Percentiles rank a stretch among this genome's conserved stretches.
These are phyloP conservation scores for Taurulus bubalis DNA, from an alignment of 2,113 vertebrate species.

Conservation along the genomic window DNA sequence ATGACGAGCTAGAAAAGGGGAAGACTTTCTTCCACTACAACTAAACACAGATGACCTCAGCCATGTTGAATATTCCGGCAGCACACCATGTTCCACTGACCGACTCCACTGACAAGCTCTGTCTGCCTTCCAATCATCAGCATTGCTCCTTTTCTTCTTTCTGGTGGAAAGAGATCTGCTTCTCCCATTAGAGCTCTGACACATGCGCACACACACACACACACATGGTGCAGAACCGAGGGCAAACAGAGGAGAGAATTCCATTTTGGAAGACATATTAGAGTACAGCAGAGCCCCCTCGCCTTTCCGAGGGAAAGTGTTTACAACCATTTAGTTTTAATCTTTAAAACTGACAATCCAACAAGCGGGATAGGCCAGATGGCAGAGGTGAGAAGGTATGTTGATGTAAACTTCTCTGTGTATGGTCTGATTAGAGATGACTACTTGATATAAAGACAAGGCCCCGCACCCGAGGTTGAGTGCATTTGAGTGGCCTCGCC, in stretches of 20 bases:
- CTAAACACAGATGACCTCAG: constrained; percentile 50
- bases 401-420: background rate
- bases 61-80: constrained; percentile 41
- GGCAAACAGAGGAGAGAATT: constrained; percentile 23
- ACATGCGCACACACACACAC: constrained; percentile 21
- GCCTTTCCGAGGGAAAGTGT: background rate
- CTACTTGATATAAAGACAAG: background rate
- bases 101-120: background rate
- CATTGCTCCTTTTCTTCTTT: constrained; percentile 32
- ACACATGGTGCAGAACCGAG: constrained; percentile 39
- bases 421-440: background rate
- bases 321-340: background rate
- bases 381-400: background rate
- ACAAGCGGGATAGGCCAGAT: background rate
- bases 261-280: background rate
- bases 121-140: constrained; percentile 3
- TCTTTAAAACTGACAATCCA: background rate
- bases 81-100: constrained; percentile 9
- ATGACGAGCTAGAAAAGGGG: constrained; percentile 42
- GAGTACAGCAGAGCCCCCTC: background rate
- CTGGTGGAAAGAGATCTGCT: constrained; percentile 57
- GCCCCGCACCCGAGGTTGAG: too few relatives aligned
- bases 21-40: constrained; percentile 43
- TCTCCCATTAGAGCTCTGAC: constrained; percentile 47
- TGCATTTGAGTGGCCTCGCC: too few relatives aligned